A percentile compares a stretch with the other conserved stretches of the same genome.
These are phyloP conservation scores for Pachycephus smyrnensis DNA, from an alignment of 2,888 invertebrate species.

Conservation along the genomic window DNA sequence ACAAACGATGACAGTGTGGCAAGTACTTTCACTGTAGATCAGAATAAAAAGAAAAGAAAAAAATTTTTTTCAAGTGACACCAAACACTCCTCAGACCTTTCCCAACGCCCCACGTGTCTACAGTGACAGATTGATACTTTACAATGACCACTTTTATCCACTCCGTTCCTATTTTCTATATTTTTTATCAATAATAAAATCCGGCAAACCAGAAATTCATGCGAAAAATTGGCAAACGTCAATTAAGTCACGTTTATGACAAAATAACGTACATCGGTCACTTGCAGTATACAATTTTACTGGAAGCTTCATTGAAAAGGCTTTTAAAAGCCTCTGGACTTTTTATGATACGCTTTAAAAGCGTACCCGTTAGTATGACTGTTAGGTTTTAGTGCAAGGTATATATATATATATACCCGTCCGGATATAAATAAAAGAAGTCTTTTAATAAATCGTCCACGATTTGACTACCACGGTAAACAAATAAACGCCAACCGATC, in stretches of 20 bases:
- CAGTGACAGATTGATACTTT: background rate
- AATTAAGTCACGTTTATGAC: background rate
- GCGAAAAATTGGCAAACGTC: background rate
- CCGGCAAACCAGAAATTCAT: background rate
- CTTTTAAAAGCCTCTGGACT: background rate
- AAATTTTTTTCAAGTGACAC: background rate
- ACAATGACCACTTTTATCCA: background rate
- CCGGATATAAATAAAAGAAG: background rate
- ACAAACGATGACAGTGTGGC: background rate
- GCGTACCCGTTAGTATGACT: slow-evolving; percentile 39
- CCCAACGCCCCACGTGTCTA: background rate
- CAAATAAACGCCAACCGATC: background rate
- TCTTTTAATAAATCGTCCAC: background rate
- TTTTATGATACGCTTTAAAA: slow-evolving; percentile 46
- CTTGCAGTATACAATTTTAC: background rate
- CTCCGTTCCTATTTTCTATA: too few species aligned
- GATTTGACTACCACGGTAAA: background rate
- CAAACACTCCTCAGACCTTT: background rate
- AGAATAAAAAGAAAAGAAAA: too few species aligned
- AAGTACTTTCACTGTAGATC: background rate
- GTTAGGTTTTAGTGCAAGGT: slow-evolving; percentile 40
- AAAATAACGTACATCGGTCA: background rate
- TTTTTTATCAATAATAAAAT: too few species aligned
- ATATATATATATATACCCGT: background rate
- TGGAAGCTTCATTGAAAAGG: background rate